phyloP scores from a whole-genome alignment of 2,797 vertebrate genomes.

The Liparis tanakae region DNA sequence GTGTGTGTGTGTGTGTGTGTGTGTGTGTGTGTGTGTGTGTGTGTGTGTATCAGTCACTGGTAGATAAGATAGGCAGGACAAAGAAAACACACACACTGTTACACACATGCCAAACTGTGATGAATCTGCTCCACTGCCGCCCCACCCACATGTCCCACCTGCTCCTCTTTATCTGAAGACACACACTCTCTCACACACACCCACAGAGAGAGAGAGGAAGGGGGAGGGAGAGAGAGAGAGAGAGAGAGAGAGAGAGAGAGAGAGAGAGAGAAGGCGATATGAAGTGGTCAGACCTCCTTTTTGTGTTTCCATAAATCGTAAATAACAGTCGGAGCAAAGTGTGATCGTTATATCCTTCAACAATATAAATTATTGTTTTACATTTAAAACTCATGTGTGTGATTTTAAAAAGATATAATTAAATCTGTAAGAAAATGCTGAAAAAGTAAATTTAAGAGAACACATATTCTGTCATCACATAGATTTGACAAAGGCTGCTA shows the following conservation, averaged over 20 bases:
- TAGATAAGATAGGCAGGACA: constrained; percentile 65
- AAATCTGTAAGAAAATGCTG: too few species aligned
- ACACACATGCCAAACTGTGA: constrained; percentile 68
- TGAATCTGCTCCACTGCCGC: constrained; percentile 64
- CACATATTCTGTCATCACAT: not conserved
- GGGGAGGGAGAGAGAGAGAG: too few species aligned
- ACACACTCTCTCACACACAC: constrained; percentile 10
- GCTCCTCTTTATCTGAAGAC: constrained; percentile 55
- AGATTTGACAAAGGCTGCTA: not conserved
- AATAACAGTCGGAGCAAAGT: constrained; percentile 16
- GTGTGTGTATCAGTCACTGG: constrained; percentile 37
- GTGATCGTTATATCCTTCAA: not conserved
- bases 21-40: constrained; percentile 29
- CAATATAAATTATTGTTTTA: not conserved
- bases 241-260: not conserved
- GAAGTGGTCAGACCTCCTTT: not conserved
- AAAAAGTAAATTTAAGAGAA: not conserved
- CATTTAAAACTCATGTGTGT: not conserved
- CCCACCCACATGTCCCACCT: constrained; percentile 67
- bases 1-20: not conserved
- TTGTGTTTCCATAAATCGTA: not conserved
- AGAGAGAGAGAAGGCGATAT: not conserved
- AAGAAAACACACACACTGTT: constrained; percentile 64
- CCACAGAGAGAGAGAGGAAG: not conserved
- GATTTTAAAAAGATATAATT: too few species aligned